Base-by-base conservation (phyloP, 2,888 invertebrate species). In the Microctonus hyperodae region DNA sequence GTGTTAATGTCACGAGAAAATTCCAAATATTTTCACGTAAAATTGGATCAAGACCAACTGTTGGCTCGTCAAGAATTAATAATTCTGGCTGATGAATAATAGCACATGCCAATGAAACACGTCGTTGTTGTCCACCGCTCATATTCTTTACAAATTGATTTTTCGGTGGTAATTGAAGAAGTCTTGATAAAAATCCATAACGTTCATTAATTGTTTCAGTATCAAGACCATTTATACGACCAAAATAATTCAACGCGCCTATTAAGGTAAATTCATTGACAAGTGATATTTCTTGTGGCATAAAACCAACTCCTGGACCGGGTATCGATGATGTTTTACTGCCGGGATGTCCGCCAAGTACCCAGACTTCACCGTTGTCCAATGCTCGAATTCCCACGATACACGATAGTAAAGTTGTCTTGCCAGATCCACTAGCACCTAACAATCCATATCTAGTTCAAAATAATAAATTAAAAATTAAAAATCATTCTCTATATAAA, bases 41-140 rank as follows among this genome's bases (percentile, higher is more conserved):
- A 71, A 96, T 88, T 0, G 96, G 96, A 86, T 97, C 97, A 67
- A 97, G 87, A 0, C 96, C 97, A n/a, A 96, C 96, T 0, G 96
- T 97, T 0, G 96, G 96, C 80, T 97, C 97, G 79, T 97, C 97
- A 76, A 97, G 84, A 69, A 97, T 95, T 31, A 97, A 86, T 33
- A 97, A 84, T 81, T 95, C 93, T 0, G 97, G 96, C 74, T 92
- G 92, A 79, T 96, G 96, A 0, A 97, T 89, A 79, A 97, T 85
- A 0, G 96, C 94, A 5, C 93, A 93, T 0, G 96, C 95, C 72
- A 97, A 89, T 0, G 96, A 96, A 0, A 96, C 92, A 61, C 97
- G 86, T 69, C 97, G 86, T 84, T 95, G 94, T 82, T 97, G 96
- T 0, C 97, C 97, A 6, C 97, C 97, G 74, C 95, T 95, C 78